Conservation (phyloP, 2,888 invertebrate genomes). For the Drosophila mulleri region DNA sequence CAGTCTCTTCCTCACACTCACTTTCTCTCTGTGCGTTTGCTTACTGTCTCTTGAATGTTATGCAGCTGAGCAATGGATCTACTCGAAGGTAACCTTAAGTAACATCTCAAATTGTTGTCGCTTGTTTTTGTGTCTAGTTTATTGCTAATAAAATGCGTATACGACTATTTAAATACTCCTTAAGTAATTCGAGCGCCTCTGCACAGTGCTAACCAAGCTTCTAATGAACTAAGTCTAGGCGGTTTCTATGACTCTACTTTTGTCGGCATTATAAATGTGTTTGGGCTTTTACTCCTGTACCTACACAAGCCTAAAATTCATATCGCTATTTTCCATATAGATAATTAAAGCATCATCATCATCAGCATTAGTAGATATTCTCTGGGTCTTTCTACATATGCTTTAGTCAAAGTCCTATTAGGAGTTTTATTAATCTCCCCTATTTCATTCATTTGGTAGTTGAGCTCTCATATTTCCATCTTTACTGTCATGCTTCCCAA, state of each 20-base stretch:
- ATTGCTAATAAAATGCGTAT: conserved; percentile 41
- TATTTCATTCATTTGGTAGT: too few relatives aligned
- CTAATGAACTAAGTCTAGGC: neutral
- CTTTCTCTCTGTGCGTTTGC: conserved; percentile 7
- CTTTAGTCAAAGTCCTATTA: too few relatives aligned
- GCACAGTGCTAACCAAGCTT: conserved; percentile 28
- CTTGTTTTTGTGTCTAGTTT: conserved; percentile 19
- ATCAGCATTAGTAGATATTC: too few relatives aligned
- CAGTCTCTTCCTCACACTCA: neutral
- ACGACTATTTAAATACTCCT: conserved; percentile 19
- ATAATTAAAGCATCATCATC: too few relatives aligned
- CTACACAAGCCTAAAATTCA: too few relatives aligned
- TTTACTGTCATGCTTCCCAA: neutral
- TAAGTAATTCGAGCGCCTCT: conserved; percentile 21
- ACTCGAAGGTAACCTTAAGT: conserved; percentile 52
- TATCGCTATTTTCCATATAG: too few relatives aligned
- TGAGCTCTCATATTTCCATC: neutral
- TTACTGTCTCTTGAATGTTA: conserved; percentile 14
- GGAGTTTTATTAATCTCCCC: too few relatives aligned
- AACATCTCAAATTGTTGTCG: conserved; percentile 31
- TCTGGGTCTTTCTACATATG: too few relatives aligned
- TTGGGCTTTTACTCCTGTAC: too few relatives aligned
- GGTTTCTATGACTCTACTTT: neutral
- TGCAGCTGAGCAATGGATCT: conserved; percentile 34
- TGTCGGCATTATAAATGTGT: neutral